These are phyloP conservation scores for Osmoderma eremita DNA, from an alignment of 2,888 invertebrate genomes.

Conservation along the genomic window DNA sequence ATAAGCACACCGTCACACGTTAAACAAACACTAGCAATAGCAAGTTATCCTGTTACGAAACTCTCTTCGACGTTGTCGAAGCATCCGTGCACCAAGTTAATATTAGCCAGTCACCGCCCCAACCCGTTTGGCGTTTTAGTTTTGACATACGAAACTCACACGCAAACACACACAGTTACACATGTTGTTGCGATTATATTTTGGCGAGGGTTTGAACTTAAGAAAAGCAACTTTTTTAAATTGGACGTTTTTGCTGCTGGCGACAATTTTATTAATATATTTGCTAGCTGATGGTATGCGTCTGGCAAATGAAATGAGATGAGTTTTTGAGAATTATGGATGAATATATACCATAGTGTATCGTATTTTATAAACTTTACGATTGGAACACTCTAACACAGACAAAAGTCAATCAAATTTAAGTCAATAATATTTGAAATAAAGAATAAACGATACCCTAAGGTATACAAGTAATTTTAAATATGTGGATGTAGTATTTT, in stretches of 20 bases:
- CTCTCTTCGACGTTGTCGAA: slow-evolving; percentile 23
- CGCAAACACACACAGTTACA: too few species aligned
- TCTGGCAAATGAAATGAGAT: slow-evolving; percentile 16
- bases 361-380: too few species aligned
- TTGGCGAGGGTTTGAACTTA: too few species aligned
- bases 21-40: slow-evolving; percentile 28
- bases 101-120: too few species aligned
- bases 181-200: too few species aligned
- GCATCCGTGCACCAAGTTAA: slow-evolving; percentile 27
- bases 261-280: background rate
- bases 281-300: slow-evolving; percentile 8
- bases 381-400: too few species aligned
- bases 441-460: too few species aligned
- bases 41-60: slow-evolving; percentile 31
- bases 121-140: too few species aligned
- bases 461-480: background rate
- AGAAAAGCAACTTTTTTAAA: too few species aligned
- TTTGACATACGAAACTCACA: too few species aligned
- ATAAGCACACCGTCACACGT: slow-evolving; percentile 38
- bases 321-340: slow-evolving; percentile 3
- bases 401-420: too few species aligned
- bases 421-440: too few species aligned
- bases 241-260: slow-evolving; percentile 1
- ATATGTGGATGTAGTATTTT: slow-evolving; percentile 10
- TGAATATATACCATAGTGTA: background rate